phyloP scores from a whole-genome alignment of 1,140 invertebrate genomes.

The Caenorhabditis remanei region DNA sequence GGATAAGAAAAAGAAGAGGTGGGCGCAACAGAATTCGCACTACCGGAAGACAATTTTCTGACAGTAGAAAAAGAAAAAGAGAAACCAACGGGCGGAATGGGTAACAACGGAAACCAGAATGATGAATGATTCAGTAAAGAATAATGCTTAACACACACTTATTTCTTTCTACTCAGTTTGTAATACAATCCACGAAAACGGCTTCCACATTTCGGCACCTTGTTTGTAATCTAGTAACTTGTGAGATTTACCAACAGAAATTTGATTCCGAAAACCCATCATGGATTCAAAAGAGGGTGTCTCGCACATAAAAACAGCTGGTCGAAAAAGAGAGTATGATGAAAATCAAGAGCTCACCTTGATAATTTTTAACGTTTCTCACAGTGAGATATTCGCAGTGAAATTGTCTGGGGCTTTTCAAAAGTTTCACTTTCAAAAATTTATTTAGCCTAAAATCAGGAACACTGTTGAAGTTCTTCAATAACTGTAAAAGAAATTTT shows the following conservation, averaged over 20 bases:
- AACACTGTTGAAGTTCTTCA: too few relatives aligned
- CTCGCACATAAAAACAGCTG: not conserved
- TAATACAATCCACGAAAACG: slow-evolving; percentile 35
- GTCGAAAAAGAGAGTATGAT: not conserved
- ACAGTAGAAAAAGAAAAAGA: slow-evolving; percentile 30
- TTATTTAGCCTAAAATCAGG: too few relatives aligned
- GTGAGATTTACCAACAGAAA: not conserved
- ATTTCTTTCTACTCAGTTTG: slow-evolving; percentile 24
- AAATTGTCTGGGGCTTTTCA: too few relatives aligned
- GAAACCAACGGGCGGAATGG: slow-evolving; percentile 51
- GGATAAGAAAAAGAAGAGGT: slow-evolving; percentile 41
- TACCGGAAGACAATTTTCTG: slow-evolving; percentile 51
- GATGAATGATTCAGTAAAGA: slow-evolving; percentile 56
- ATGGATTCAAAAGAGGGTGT: not conserved
- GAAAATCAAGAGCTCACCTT: too few relatives aligned
- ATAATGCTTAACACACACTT: slow-evolving; percentile 56
- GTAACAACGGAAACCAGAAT: slow-evolving; percentile 55
- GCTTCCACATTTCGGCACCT: not conserved
- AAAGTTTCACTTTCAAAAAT: too few relatives aligned
- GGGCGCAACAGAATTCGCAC: slow-evolving; percentile 49
- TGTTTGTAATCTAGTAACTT: slow-evolving; percentile 24
- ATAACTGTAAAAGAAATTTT: too few relatives aligned
- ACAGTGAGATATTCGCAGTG: too few relatives aligned
- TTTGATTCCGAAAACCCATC: not conserved
- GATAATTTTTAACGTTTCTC: too few relatives aligned